Evolutionary conservation across 2,113 vertebrate species (phyloP).

Genomic region (Ovis aries): ARS-UI_Ramb_v3.0 NC_056071.1:66768001-66768500

Average conservation of each 20-base stretch:
- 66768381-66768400: accelerated
- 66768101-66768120: accelerated
- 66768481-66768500: accelerated
- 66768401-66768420: accelerated
- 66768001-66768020: neutral
- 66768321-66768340: accelerated
- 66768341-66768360: neutral
- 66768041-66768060: accelerated
- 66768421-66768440: neutral
- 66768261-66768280: accelerated
- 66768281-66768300: accelerated
- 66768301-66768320: neutral
- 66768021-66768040: neutral
- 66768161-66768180: accelerated
- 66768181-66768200: accelerated
- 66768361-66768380: accelerated
- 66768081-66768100: accelerated
- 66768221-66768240: neutral
- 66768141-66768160: accelerated
- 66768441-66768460: neutral
- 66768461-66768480: accelerated
- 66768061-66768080: neutral
- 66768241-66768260: accelerated
- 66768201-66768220: accelerated
- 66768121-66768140: neutral